Conservation (phyloP, 2,797 vertebrate species). For the Betta splendens region DNA sequence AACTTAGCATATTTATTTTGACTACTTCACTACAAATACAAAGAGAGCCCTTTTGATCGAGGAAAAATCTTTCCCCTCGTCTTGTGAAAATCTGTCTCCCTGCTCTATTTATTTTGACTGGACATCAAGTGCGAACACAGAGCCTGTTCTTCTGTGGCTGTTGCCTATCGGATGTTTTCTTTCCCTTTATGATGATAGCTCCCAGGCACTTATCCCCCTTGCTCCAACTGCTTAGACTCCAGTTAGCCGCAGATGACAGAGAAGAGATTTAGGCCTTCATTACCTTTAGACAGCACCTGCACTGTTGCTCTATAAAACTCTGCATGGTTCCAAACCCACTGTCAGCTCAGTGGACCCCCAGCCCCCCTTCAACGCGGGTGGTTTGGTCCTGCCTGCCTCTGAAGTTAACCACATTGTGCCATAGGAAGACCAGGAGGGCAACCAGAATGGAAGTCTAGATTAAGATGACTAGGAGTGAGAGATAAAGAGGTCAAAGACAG, state of each 20-base stretch:
- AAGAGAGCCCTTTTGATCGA: constrained; percentile 52
- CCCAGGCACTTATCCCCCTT: constrained; percentile 50
- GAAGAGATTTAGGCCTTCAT: constrained; percentile 74
- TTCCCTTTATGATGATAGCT: constrained; percentile 58
- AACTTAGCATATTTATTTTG: constrained; percentile 42
- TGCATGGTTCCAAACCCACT: constrained; percentile 58
- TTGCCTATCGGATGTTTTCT: constrained; percentile 65
- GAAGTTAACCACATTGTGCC: constrained; percentile 51
- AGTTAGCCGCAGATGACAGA: constrained; percentile 61
- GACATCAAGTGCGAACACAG: constrained; percentile 58
- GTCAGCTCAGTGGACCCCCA: constrained; percentile 53
- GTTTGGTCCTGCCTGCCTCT: constrained; percentile 59
- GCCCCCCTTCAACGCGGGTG: constrained; percentile 63
- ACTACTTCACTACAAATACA: constrained; percentile 27
- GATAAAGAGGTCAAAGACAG: constrained; percentile 59
- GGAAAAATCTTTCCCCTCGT: constrained; percentile 31
- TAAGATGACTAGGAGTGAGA: constrained; percentile 73
- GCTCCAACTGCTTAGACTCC: constrained; percentile 48
- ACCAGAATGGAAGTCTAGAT: constrained; percentile 65
- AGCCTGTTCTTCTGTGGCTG: constrained; percentile 47
- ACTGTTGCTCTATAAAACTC: constrained; percentile 64
- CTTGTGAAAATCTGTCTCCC: constrained; percentile 48
- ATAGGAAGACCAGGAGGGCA: constrained; percentile 62
- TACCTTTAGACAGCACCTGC: constrained; percentile 70
- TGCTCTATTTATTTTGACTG: constrained; percentile 67